Conservation (phyloP, 2,888 invertebrate species). For the Podotricha telesiphe region DNA sequence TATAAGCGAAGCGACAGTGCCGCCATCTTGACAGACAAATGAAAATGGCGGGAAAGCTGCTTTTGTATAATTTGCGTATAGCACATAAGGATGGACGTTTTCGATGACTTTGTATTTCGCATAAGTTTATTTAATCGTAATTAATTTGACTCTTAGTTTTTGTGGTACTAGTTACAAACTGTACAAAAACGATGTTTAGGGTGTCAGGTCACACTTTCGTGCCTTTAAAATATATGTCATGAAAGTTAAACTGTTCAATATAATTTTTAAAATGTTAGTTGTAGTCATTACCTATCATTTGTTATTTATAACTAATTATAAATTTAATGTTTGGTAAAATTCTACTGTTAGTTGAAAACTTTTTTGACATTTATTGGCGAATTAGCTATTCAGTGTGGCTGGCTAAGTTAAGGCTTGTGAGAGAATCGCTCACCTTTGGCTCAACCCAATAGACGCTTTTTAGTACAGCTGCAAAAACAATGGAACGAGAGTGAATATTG, state of each 20-base stretch:
- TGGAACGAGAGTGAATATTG: slow-evolving; percentile 1
- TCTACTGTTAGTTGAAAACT: background rate
- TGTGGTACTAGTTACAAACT: slow-evolving; percentile 24
- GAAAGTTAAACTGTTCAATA: slow-evolving; percentile 2
- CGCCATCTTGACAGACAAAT: slow-evolving; percentile 56
- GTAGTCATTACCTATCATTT: slow-evolving; percentile 11
- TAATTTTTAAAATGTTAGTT: slow-evolving; percentile 13
- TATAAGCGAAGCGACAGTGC: slow-evolving; percentile 46
- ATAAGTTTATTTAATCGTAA: slow-evolving; percentile 21
- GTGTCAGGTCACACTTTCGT: slow-evolving; percentile 33
- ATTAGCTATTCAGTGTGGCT: slow-evolving; percentile 6
- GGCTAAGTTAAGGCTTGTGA: slow-evolving; percentile 1
- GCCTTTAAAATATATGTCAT: slow-evolving; percentile 37
- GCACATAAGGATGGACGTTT: slow-evolving; percentile 39
- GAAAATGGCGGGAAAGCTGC: slow-evolving; percentile 42
- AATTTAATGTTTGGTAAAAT: background rate
- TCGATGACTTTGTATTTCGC: slow-evolving; percentile 29
- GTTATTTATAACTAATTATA: background rate
- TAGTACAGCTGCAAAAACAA: slow-evolving; percentile 3
- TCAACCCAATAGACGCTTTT: background rate
- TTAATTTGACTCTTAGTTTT: slow-evolving; percentile 23
- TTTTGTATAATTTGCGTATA: slow-evolving; percentile 47
- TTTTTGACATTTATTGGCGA: background rate
- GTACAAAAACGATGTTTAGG: slow-evolving; percentile 22
- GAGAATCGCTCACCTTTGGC: background rate